These are phyloP conservation scores for Pantherophis vulpinus DNA, from an alignment of 2,797 vertebrate species.

Conservation along the genomic window DNA sequence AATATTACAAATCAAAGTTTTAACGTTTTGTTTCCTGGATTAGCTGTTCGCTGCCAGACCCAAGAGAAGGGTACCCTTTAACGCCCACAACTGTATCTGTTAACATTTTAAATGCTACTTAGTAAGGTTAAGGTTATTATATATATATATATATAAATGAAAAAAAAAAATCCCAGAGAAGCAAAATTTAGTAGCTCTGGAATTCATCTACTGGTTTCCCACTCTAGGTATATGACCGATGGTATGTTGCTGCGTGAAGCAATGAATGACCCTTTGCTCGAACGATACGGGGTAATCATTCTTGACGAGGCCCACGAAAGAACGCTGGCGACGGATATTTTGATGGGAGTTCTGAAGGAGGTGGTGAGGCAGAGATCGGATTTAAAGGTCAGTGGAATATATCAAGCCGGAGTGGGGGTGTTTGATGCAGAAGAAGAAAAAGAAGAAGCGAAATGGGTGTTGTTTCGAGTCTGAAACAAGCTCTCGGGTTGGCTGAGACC, in stretches of 20 bases:
- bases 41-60: background rate
- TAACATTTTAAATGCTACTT: no score
- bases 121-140: no score
- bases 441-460: background rate
- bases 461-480: background rate
- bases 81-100: no score
- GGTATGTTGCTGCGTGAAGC: conserved; percentile 96
- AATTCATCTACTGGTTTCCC: conserved; percentile 33
- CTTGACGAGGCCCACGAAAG: conserved; percentile 96
- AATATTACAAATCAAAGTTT: background rate
- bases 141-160: no score
- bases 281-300: conserved; percentile 94
- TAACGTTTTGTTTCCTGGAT: background rate
- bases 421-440: background rate
- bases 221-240: conserved; percentile 91
- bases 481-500: background rate
- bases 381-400: conserved; percentile 83
- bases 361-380: conserved; percentile 91
- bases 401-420: background rate
- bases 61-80: background rate
- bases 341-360: conserved; percentile 96
- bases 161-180: no score
- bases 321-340: conserved; percentile 94
- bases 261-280: conserved; percentile 97
- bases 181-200: background rate